Base-by-base conservation (phyloP, 2,888 invertebrate genomes). In the Aproaerema taeniolella region DNA sequence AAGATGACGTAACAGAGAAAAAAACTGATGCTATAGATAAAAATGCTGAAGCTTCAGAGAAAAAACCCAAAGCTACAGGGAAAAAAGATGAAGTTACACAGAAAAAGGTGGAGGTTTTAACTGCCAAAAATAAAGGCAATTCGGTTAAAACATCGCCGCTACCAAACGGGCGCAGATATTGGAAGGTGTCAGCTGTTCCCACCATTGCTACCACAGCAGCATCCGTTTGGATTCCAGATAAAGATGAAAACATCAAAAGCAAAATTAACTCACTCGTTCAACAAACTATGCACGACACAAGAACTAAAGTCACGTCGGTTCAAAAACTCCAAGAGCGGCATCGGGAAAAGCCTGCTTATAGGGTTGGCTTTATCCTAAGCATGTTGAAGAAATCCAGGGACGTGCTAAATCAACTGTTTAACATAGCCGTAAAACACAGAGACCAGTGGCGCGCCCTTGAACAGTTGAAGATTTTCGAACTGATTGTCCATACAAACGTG, bases 401-500 rank as follows among this genome's bases (percentile, higher is more conserved):
- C 25, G 61, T 76, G 4, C 33, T 81, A 33, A 76, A 71, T 25
- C 83, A 83, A 46, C 47, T 83, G 12, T 83, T 79, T 39, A 81
- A 79, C 33, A 67, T 81, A 0, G 82, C 82, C 0, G 62, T 81
- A 6, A 80, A 71, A 38, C 78, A 82, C 25, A 67, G 67, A 34
- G 70, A 76, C 1, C 67, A 76, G 36, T 83, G 79, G 76, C 73
- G 68, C 42, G 72, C 77, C 3, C 42, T 82, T 16, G 80, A 83
- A 44, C 78, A 81, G 49, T 42, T 83, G 43, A 82, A 80, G 42
- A 67, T 81, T 8, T 82, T 79, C 37, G 83, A 83, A 43, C 48
- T 79, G 6, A 78, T 83, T 2, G 68, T 78, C 1, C 81, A 82
- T 30, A 78, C 81, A 0, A 82, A 81, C 34, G 79, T 82, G 1